phyloP scores from a whole-genome alignment of 2,888 invertebrate species.

The Stenotaenia linearis region DNA sequence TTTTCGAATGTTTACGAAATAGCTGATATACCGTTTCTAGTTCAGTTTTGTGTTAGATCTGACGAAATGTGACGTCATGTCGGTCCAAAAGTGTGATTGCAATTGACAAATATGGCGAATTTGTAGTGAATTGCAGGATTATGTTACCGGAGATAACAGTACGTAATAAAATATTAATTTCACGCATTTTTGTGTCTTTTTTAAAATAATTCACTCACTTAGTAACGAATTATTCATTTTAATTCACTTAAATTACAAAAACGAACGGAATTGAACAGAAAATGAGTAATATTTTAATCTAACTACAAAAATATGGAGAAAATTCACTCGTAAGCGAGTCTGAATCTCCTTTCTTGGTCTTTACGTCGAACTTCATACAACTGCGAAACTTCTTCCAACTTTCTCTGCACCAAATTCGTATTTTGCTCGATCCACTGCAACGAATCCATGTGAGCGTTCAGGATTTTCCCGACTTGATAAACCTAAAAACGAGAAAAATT shows the following conservation, averaged over 20 bases:
- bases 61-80: too few species aligned
- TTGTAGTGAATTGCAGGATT: too few species aligned
- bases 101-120: neutral
- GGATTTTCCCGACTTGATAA: constrained; percentile 83
- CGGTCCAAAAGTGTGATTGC: too few species aligned
- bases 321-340: constrained; percentile 28
- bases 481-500: constrained; percentile 57
- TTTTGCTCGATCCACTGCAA: constrained; percentile 90
- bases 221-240: too few species aligned
- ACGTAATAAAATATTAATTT: too few species aligned
- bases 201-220: too few species aligned
- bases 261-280: neutral
- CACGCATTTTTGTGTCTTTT: too few species aligned
- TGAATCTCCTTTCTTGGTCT: constrained; percentile 57
- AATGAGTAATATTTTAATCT: neutral
- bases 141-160: too few species aligned
- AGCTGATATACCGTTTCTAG: too few species aligned
- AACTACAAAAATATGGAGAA: neutral
- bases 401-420: constrained; percentile 67
- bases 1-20: too few species aligned
- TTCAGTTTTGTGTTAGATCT: too few species aligned
- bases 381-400: constrained; percentile 73
- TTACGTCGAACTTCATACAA: constrained; percentile 61
- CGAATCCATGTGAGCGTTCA: constrained; percentile 94
- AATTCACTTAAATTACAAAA: too few species aligned